Evolutionary conservation across 2,888 invertebrate genomes (phyloP).

Genomic region (Heliconius hortense): DNA sequence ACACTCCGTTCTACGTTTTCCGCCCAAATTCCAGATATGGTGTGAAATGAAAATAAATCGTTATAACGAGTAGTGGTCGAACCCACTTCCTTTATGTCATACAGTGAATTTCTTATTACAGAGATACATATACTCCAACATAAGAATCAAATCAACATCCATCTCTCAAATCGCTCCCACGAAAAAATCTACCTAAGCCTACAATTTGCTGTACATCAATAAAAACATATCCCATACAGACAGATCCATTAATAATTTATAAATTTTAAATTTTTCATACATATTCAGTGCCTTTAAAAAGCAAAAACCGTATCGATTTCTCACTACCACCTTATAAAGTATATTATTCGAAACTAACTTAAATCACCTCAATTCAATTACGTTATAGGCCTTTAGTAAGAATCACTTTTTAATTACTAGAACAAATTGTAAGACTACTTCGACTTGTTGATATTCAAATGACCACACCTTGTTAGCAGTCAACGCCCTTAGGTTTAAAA

Average conservation of each 20-base stretch:
- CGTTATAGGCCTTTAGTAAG: slow-evolving; percentile 37
- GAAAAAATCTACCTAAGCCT: not conserved
- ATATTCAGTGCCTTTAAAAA: slow-evolving; percentile 1
- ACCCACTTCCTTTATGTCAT: no score
- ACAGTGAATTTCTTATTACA: not conserved
- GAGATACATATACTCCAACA: no score
- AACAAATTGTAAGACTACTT: slow-evolving; percentile 40
- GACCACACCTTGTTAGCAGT: slow-evolving; percentile 31
- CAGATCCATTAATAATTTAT: slow-evolving; percentile 6
- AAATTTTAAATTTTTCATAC: not conserved
- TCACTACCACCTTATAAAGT: slow-evolving; percentile 7
- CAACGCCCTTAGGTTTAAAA: slow-evolving; percentile 10
- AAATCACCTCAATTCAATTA: slow-evolving; percentile 37
- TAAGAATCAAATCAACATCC: not conserved
- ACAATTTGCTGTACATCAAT: not conserved
- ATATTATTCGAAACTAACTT: slow-evolving; percentile 27
- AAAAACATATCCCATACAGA: not conserved
- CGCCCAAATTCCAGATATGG: no score
- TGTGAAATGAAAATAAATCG: no score
- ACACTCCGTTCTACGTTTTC: no score
- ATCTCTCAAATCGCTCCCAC: not conserved
- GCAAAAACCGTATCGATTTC: slow-evolving; percentile 23
- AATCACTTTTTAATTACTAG: slow-evolving; percentile 43
- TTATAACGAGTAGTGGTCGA: no score
- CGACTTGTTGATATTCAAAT: slow-evolving; percentile 40